phyloP scores from a whole-genome alignment of 2,888 invertebrate species.

The Rhopalosiphum nymphaeae region DNA sequence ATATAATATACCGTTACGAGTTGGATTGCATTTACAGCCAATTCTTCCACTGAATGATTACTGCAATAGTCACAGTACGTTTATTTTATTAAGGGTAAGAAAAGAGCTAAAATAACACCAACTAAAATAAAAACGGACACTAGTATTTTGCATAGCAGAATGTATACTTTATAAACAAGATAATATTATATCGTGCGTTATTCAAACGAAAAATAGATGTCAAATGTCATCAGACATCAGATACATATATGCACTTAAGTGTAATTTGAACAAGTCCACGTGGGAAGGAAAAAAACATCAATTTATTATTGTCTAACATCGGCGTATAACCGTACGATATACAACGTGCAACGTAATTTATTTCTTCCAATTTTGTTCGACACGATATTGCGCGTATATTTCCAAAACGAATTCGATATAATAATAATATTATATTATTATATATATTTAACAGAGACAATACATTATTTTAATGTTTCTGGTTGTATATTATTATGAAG shows the following conservation, averaged over 20 bases:
- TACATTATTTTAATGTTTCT: background rate
- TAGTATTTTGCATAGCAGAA: background rate
- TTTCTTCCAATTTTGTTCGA: background rate
- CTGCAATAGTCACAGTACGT: background rate
- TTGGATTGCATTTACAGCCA: background rate
- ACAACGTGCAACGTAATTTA: background rate
- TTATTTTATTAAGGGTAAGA: background rate
- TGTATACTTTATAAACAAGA: background rate
- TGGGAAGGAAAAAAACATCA: background rate
- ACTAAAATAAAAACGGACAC: background rate
- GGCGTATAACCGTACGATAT: background rate
- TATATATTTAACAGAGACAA: background rate
- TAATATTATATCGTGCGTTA: background rate
- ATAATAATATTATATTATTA: background rate
- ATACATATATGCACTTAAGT: background rate
- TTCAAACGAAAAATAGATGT: conserved; percentile 13
- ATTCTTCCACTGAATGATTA: conserved; percentile 5
- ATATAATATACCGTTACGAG: background rate
- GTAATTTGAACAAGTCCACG: background rate
- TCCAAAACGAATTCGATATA: background rate
- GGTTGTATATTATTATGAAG: background rate
- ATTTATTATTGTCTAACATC: background rate
- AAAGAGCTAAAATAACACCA: background rate
- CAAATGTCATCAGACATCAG: conserved; percentile 12
- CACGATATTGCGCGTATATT: background rate